Evolutionary conservation across 2,888 invertebrate genomes (phyloP).

Genomic region (Masnerella sp.): DNA sequence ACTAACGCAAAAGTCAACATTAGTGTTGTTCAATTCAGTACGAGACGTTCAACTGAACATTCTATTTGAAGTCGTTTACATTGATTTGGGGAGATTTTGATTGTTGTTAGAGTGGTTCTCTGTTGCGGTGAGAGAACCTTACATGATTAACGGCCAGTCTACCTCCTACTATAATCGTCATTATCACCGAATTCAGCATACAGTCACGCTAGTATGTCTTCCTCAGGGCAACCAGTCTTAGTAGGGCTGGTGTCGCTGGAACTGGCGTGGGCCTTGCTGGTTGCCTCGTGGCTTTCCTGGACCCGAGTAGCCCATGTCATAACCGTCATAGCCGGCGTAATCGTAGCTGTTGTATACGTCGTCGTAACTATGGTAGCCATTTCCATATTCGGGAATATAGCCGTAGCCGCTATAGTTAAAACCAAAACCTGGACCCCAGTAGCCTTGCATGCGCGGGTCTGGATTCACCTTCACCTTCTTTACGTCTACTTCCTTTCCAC

Average conservation of each 20-base stretch:
- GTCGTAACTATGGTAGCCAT: slow-evolving; percentile 75
- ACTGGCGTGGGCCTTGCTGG: slow-evolving; percentile 75
- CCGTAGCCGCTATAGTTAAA: slow-evolving; percentile 74
- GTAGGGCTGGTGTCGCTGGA: slow-evolving; percentile 77
- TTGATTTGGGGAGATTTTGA: too few species aligned
- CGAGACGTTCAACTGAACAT: too few species aligned
- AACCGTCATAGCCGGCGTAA: slow-evolving; percentile 75
- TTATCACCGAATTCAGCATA: slow-evolving; percentile 66
- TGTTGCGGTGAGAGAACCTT: slow-evolving; percentile 46
- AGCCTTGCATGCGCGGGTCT: slow-evolving; percentile 75
- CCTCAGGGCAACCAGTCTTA: slow-evolving; percentile 61
- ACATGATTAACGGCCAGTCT: slow-evolving; percentile 58
- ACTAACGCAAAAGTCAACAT: too few species aligned
- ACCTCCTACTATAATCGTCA: slow-evolving; percentile 65
- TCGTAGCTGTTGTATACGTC: slow-evolving; percentile 77
- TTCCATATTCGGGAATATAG: slow-evolving; percentile 74
- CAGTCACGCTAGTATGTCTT: slow-evolving; percentile 57
- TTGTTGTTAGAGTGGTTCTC: too few species aligned
- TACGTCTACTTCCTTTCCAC: slow-evolving; percentile 80
- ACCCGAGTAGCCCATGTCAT: slow-evolving; percentile 72
- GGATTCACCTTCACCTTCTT: slow-evolving; percentile 81
- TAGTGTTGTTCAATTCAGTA: too few species aligned
- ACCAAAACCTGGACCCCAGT: slow-evolving; percentile 74
- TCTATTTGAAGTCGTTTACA: too few species aligned
- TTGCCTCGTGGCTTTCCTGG: slow-evolving; percentile 76